These are phyloP conservation scores for Percopsis omiscomaycus DNA, from an alignment of 2,797 vertebrate species.

Conservation along the genomic window DNA sequence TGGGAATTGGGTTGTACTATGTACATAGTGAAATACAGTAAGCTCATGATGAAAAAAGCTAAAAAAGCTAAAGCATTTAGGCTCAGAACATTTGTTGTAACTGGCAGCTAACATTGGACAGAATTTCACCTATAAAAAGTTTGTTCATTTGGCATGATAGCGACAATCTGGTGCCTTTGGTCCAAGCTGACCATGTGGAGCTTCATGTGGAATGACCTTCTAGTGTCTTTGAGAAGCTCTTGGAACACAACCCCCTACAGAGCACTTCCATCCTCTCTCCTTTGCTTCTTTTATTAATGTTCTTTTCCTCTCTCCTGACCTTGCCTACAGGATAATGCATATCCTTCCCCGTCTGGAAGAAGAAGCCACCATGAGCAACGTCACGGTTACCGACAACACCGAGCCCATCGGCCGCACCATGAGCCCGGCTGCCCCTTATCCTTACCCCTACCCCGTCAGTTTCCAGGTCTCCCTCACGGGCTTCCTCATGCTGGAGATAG, in stretches of 20 bases:
- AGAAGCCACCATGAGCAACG: slow-evolving; percentile 95
- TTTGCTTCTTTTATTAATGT: slow-evolving; percentile 10
- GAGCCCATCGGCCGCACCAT: slow-evolving; percentile 87
- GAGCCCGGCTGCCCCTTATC: slow-evolving; percentile 83
- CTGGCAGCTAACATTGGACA: slow-evolving; percentile 17
- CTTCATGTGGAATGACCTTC: slow-evolving; percentile 9
- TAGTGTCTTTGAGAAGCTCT: slow-evolving; percentile 6
- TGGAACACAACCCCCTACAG: slow-evolving; percentile 15
- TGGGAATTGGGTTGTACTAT: slow-evolving; percentile 16
- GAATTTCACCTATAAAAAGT: slow-evolving; percentile 21
- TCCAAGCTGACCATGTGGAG: not conserved
- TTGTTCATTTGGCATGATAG: slow-evolving; percentile 1
- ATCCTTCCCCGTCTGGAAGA: slow-evolving; percentile 81
- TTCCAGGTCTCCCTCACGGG: slow-evolving; percentile 96
- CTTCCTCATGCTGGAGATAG: slow-evolving; percentile 97
- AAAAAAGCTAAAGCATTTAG: slow-evolving; percentile 21
- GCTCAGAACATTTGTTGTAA: slow-evolving; percentile 20
- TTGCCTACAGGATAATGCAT: slow-evolving; percentile 79
- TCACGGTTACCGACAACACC: slow-evolving; percentile 91
- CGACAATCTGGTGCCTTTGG: slow-evolving; percentile 7
- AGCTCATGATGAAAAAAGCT: not conserved
- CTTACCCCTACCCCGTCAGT: slow-evolving; percentile 87
- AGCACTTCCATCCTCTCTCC: slow-evolving; percentile 3
- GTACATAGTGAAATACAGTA: slow-evolving; percentile 15
- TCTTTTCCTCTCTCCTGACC: slow-evolving; percentile 43